Percentiles rank a stretch among this genome's conserved stretches.
phyloP scores from a whole-genome alignment of 2,888 invertebrate species.

The Chrysodeixis includens region DNA sequence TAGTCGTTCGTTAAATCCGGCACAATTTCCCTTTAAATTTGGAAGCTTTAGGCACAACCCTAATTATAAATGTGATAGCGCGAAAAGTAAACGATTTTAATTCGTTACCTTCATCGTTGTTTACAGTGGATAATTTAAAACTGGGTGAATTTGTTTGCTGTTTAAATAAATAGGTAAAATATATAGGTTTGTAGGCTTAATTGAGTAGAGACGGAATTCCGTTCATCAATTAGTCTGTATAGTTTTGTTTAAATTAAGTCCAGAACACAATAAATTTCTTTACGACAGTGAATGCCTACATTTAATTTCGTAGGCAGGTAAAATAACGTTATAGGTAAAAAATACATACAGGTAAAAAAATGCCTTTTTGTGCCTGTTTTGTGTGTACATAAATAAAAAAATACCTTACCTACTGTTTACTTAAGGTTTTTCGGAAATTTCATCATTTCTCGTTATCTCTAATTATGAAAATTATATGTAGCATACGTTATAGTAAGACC shows the following conservation, averaged over 20 bases:
- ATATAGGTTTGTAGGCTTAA: conserved; percentile 28
- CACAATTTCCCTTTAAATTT: conserved; percentile 28
- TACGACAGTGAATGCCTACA: too few species aligned
- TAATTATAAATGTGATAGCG: conserved; percentile 56
- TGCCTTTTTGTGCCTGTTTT: too few species aligned
- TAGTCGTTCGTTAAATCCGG: conserved; percentile 30
- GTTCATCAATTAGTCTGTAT: conserved; percentile 7
- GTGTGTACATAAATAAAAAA: too few species aligned
- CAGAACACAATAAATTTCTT: too few species aligned
- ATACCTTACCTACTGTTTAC: too few species aligned
- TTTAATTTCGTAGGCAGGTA: too few species aligned
- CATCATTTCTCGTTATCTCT: too few species aligned
- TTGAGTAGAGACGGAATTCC: conserved; percentile 18
- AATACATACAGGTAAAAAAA: too few species aligned
- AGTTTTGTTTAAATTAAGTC: neutral
- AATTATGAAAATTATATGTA: too few species aligned
- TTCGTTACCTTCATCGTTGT: conserved; percentile 49
- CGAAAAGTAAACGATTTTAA: conserved; percentile 62
- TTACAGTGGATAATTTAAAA: conserved; percentile 42
- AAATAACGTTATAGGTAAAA: too few species aligned
- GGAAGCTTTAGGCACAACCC: conserved; percentile 34
- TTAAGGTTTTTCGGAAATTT: too few species aligned
- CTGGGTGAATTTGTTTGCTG: conserved; percentile 36
- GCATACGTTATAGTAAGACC: too few species aligned
- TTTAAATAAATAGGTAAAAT: conserved; percentile 28